These are phyloP conservation scores for Anguilla marmorata DNA, from an alignment of 2,797 vertebrate genomes.

Conservation along the genomic window DNA sequence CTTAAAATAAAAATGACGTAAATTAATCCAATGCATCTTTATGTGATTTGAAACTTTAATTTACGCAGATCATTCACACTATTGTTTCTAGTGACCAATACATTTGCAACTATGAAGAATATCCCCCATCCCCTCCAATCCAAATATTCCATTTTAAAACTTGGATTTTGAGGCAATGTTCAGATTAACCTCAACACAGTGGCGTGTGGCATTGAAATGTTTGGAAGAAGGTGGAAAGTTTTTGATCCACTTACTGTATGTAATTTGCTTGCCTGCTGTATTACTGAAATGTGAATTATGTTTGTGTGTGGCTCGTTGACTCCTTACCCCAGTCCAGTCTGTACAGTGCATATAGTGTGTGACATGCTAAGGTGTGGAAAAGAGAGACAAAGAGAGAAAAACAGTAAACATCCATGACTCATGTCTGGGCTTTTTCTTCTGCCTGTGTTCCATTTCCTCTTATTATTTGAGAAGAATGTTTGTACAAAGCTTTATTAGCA, in stretches of 20 bases:
- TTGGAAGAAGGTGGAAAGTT: slow-evolving; percentile 72
- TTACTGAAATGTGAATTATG: slow-evolving; percentile 84
- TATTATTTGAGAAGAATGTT: background rate
- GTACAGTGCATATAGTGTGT: slow-evolving; percentile 86
- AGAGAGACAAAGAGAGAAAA: slow-evolving; percentile 47
- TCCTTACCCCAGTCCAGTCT: slow-evolving; percentile 74
- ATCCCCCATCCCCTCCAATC: background rate
- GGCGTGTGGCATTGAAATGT: slow-evolving; percentile 83
- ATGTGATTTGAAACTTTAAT: background rate
- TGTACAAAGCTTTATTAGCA: background rate
- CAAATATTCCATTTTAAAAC: slow-evolving; percentile 44
- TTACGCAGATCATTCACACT: background rate
- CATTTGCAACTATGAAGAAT: background rate
- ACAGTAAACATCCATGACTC: slow-evolving; percentile 14
- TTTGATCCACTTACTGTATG: slow-evolving; percentile 76
- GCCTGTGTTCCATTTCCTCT: background rate
- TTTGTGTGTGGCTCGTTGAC: slow-evolving; percentile 76
- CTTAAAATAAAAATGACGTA: background rate
- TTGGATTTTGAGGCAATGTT: slow-evolving; percentile 61
- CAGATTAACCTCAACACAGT: slow-evolving; percentile 76
- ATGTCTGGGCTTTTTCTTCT: background rate
- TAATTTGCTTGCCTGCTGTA: slow-evolving; percentile 89
- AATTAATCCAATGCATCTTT: background rate
- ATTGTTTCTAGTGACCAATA: background rate
- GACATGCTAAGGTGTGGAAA: slow-evolving; percentile 80